phyloP scores from a whole-genome alignment of 1,140 invertebrate species.

The Temnothorax longispinosus region DNA sequence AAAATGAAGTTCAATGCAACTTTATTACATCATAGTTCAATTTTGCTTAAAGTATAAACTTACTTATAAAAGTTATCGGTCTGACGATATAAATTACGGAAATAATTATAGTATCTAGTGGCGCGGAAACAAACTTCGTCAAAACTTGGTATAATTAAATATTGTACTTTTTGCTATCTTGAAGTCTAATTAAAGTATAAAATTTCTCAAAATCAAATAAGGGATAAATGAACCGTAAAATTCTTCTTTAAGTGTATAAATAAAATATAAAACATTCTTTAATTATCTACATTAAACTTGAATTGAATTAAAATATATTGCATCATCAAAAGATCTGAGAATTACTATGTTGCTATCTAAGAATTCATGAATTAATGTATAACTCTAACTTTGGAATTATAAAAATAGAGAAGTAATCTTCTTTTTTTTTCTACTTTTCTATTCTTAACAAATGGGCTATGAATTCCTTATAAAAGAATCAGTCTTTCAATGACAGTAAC shows the following conservation, averaged over 20 bases:
- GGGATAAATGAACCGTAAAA: neutral
- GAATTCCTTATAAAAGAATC: no score
- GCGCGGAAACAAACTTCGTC: conserved; percentile 56
- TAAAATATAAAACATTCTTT: neutral
- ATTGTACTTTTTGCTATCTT: conserved; percentile 24
- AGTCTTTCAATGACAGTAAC: neutral
- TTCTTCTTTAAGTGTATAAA: neutral
- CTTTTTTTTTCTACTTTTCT: neutral
- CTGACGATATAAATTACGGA: conserved; percentile 64
- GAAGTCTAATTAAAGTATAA: neutral
- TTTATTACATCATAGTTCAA: neutral
- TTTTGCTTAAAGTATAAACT: neutral
- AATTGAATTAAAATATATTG: neutral
- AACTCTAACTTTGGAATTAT: neutral
- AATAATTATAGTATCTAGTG: conserved; percentile 56
- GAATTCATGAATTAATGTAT: neutral
- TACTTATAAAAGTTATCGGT: conserved; percentile 4
- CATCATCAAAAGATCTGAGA: neutral
- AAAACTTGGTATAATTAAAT: conserved; percentile 68
- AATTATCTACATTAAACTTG: neutral
- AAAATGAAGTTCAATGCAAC: neutral
- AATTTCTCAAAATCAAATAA: conserved; percentile 16
- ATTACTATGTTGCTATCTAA: neutral
- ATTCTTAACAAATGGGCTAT: neutral
- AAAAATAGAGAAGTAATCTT: neutral